Conservation (phyloP, 2,797 vertebrate genomes). For the Delichon dasypus region DNA sequence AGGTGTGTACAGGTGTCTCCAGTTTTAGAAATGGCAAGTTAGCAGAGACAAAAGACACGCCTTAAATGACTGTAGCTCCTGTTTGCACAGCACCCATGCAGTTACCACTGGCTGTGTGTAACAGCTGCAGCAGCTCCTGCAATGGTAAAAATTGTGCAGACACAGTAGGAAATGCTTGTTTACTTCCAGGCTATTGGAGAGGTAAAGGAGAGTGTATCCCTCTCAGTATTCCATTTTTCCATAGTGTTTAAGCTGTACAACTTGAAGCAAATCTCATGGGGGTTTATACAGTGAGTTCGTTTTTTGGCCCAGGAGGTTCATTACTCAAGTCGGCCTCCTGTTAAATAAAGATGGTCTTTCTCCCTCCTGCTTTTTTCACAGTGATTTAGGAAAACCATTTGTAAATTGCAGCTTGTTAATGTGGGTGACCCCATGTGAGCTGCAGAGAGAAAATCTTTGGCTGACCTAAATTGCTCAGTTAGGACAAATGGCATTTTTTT, state of each 20-base stretch:
- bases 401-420: background rate
- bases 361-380: background rate
- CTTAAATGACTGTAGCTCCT: background rate
- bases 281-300: background rate
- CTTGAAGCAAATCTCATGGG: background rate
- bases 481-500: background rate
- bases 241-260: background rate
- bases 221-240: background rate
- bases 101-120: accelerated
- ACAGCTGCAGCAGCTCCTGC: background rate
- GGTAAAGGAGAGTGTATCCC: background rate
- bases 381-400: background rate
- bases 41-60: background rate
- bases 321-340: background rate
- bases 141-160: background rate
- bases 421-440: background rate
- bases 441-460: background rate
- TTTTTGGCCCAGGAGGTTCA: background rate
- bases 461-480: background rate
- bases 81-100: background rate
- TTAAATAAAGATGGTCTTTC: background rate
- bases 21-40: background rate
- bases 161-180: background rate
- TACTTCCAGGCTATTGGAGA: background rate
- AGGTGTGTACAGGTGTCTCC: background rate